A percentile compares a stretch with the other conserved stretches of the same genome.
phyloP scores from a whole-genome alignment of 2,888 invertebrate genomes.

The Coleophora deauratella region DNA sequence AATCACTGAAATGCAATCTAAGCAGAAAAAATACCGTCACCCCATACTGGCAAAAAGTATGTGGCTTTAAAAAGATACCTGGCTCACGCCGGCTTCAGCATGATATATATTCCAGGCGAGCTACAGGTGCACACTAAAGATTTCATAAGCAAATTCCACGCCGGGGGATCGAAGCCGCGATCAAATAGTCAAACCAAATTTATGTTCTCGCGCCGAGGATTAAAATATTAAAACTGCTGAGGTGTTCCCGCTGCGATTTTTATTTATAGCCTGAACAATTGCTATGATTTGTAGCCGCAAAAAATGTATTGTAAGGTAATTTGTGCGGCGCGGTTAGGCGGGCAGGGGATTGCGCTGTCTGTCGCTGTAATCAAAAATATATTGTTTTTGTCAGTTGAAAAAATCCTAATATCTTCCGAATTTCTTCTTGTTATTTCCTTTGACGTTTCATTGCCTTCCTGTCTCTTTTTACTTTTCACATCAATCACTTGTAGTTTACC shows the following conservation, averaged over 20 bases:
- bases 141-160: slow-evolving; percentile 13
- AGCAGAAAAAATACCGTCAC: no score
- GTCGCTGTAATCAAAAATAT: slow-evolving; percentile 28
- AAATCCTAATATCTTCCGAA: slow-evolving; percentile 6
- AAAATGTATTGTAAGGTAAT: slow-evolving; percentile 31
- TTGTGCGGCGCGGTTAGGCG: slow-evolving; percentile 16
- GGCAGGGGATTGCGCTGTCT: slow-evolving; percentile 21
- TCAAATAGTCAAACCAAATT: slow-evolving; percentile 53
- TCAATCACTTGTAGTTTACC: no score
- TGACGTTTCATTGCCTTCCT: no score
- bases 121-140: slow-evolving; percentile 5
- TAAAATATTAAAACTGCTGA: slow-evolving; percentile 67
- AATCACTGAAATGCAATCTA: no score
- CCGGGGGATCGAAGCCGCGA: slow-evolving; percentile 27
- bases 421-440: no score
- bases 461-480: no score
- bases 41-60: no score
- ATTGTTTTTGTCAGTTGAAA: slow-evolving; percentile 21
- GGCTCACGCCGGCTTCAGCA: no score
- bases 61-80: no score
- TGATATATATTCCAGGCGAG: background rate
- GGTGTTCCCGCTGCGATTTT: slow-evolving; percentile 54
- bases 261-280: slow-evolving; percentile 56
- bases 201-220: slow-evolving; percentile 45
- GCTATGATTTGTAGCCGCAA: slow-evolving; percentile 46